Base-by-base conservation (phyloP, 2,113 vertebrate species). In the Osmerus mordax region DNA sequence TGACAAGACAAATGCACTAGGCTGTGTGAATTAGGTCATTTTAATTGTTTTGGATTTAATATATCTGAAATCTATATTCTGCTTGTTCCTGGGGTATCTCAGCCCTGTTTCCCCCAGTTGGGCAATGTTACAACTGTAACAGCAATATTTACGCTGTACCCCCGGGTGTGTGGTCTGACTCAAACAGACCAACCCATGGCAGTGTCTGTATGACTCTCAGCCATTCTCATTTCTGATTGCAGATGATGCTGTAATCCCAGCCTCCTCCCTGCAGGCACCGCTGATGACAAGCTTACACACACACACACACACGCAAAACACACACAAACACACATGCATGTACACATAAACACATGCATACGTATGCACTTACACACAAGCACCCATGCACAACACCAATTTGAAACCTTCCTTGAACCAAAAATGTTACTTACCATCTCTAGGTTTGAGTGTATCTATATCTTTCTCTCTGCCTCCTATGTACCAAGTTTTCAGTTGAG, bases 111-210 rank as follows among this genome's bases (percentile, higher is more conserved):
- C n/a, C 64, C 23, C 85, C 81, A 85, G 87, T 88, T 85, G 88
- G 85, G 84, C 88, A 87, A 89, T 89, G 87, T 87, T 90, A 87
- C 89, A 89, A 89, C 88, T 89, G 87, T 89, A 88, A 89, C 88
- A 88, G 88, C 86, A 89, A 90, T 89, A 89, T 89, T 88, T 89
- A 85, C 69, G 67, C 83, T 41, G 85, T 73, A 89, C 89, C 88
- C 87, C 86, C 77, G 87, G 87, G 88, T 89, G 78, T 70, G 77
- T 74, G 86, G 85, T 91, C 88, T 89, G 87, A 89, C 88, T 90
- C 87, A 89, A 90, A 89, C 87, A 88, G 88, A 89, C 89, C 89
- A 90, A 90, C 88, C 88, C 88, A 89, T 85, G 89, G 89, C 89
- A 79, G 77, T 90, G 89, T 89, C 89, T 89, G 87, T 88, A 86